Evolutionary conservation across 2,113 vertebrate genomes (phyloP).

Genomic region (Myotis davidii): DNA sequence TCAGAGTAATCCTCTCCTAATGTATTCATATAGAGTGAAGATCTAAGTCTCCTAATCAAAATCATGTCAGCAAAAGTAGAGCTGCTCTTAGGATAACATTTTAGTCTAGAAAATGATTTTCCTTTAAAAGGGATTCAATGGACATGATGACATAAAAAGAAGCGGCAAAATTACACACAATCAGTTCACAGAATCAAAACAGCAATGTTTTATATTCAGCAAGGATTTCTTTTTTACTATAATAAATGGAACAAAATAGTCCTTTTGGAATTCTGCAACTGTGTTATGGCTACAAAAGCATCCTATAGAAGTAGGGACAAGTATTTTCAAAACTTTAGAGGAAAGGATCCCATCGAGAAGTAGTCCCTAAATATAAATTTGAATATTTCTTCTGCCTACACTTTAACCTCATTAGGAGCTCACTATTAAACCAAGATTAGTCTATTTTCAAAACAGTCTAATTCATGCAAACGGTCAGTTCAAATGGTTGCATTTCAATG

Average conservation of each 20-base stretch:
- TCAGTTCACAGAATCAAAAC: conserved; percentile 91
- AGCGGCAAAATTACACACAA: conserved; percentile 89
- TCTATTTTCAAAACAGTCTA: conserved; percentile 20
- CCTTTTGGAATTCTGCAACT: conserved; percentile 86
- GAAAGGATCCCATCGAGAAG: conserved; percentile 56
- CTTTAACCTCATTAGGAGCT: conserved; percentile 49
- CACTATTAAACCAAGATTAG: not conserved
- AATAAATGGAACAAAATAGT: conserved; percentile 88
- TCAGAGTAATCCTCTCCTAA: conserved; percentile 87
- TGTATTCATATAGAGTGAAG: conserved; percentile 86
- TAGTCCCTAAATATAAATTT: conserved; percentile 18
- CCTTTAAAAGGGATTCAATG: conserved; percentile 91
- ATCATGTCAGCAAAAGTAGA: conserved; percentile 90
- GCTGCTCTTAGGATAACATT: conserved; percentile 88
- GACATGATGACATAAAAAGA: conserved; percentile 90
- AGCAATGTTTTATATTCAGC: conserved; percentile 89
- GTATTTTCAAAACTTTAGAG: conserved; percentile 73
- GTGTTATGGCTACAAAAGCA: conserved; percentile 82
- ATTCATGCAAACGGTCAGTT: conserved; percentile 9
- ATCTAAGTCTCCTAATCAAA: conserved; percentile 91
- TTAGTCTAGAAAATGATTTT: conserved; percentile 89
- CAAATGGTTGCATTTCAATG: conserved; percentile 23
- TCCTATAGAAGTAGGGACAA: conserved; percentile 81
- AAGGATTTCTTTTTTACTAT: conserved; percentile 86
- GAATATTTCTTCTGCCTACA: conserved; percentile 13